Conservation (phyloP, 2,797 vertebrate species). For the Propithecus perrieri region DNA sequence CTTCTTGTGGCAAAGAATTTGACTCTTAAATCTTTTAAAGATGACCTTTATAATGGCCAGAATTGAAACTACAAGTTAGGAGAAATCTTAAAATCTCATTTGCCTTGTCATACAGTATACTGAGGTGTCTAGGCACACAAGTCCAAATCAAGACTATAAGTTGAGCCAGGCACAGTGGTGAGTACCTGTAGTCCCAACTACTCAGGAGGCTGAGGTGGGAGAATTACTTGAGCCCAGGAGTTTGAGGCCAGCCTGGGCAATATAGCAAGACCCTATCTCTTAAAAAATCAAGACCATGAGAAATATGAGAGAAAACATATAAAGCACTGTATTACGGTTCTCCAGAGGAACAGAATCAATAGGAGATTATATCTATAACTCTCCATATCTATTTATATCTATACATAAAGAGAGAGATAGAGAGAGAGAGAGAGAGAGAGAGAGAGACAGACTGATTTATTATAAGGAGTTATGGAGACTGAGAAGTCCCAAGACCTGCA, state of each 20-base stretch:
- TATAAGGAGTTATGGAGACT: not conserved
- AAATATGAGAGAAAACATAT: not conserved
- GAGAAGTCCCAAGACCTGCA: not conserved
- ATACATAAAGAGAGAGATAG: not conserved
- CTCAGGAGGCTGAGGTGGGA: not conserved
- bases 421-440: not conserved
- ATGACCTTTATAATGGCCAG: not conserved
- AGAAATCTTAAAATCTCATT: not conserved
- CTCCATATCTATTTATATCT: not conserved
- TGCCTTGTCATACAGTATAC: not conserved
- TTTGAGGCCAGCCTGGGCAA: not conserved
- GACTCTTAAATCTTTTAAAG: not conserved
- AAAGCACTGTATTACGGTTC: not conserved
- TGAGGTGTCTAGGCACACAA: not conserved
- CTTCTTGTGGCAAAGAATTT: not conserved
- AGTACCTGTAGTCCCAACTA: not conserved
- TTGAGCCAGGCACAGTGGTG: not conserved
- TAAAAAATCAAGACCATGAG: not conserved
- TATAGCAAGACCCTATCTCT: not conserved
- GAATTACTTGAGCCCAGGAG: not conserved
- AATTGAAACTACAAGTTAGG: not conserved
- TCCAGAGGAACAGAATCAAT: not conserved
- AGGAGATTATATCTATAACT: not conserved
- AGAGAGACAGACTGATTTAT: not conserved
- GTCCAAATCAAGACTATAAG: not conserved